Conservation (phyloP, 2,797 vertebrate species). For the Muscicapa striata region DNA sequence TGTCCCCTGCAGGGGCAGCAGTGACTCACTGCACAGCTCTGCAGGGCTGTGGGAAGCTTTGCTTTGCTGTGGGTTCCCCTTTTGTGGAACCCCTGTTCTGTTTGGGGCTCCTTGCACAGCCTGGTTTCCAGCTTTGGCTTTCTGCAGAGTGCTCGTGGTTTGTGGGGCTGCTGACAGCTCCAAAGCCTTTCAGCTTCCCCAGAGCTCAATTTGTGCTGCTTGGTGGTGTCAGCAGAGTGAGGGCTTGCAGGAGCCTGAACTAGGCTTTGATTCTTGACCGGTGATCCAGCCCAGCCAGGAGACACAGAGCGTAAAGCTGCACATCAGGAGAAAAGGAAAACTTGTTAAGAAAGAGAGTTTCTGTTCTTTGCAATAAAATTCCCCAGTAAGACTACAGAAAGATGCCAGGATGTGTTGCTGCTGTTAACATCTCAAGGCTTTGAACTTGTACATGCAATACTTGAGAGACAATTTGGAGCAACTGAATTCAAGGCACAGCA, state of each 20-base stretch:
- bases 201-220: not conserved
- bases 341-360: conserved; percentile 17
- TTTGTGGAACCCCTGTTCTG: not conserved
- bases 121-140: not conserved
- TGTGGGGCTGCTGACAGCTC: not conserved
- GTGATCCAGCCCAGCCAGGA: not conserved
- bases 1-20: not conserved
- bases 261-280: not conserved
- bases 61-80: not conserved
- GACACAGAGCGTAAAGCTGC: not conserved
- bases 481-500: conserved; percentile 48
- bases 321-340: not conserved
- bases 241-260: not conserved
- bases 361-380: conserved; percentile 28
- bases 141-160: accelerated
- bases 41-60: no score
- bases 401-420: conserved; percentile 51
- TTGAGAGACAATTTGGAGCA: conserved; percentile 70
- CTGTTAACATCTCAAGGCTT: conserved; percentile 59
- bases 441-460: conserved; percentile 57
- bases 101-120: not conserved
- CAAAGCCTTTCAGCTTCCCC: not conserved
- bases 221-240: not conserved
- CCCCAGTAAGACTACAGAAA: conserved; percentile 8
- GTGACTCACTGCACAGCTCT: not conserved